Evolutionary conservation across 2,888 invertebrate genomes (phyloP).

Genomic region (Margaritifera margaritifera): DNA sequence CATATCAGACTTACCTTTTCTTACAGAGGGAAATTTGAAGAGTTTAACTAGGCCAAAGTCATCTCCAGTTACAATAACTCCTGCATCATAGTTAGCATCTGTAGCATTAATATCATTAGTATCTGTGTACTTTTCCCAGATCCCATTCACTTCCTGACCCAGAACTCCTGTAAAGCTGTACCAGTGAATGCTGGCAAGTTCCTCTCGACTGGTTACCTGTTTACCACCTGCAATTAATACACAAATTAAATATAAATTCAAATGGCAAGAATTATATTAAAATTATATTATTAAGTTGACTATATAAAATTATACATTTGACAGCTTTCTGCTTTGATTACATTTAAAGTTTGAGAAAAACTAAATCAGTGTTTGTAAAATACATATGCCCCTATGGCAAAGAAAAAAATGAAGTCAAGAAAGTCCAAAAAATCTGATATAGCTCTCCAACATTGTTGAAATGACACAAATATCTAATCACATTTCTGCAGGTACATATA

Average conservation of each 20-base stretch:
- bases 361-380: too few species aligned
- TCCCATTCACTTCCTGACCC: conserved; percentile 71
- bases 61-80: conserved; percentile 70
- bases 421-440: too few species aligned
- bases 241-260: not conserved
- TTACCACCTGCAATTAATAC: conserved; percentile 63
- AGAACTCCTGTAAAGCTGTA: conserved; percentile 70
- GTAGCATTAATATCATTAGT: conserved; percentile 72
- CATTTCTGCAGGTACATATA: too few species aligned
- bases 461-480: too few species aligned
- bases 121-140: conserved; percentile 73
- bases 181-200: conserved; percentile 69
- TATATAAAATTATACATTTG: not conserved
- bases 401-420: too few species aligned
- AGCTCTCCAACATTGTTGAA: too few species aligned
- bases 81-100: conserved; percentile 66
- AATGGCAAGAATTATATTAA: not conserved
- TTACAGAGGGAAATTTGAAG: conserved; percentile 70
- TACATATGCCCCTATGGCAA: too few species aligned
- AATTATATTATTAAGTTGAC: not conserved
- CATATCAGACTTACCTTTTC: conserved; percentile 63
- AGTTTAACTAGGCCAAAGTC: conserved; percentile 73
- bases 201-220: conserved; percentile 69
- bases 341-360: too few species aligned
- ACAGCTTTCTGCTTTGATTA: too few species aligned